phyloP scores from a whole-genome alignment of 1,140 invertebrate species.

The Drosophila persimilis region DNA sequence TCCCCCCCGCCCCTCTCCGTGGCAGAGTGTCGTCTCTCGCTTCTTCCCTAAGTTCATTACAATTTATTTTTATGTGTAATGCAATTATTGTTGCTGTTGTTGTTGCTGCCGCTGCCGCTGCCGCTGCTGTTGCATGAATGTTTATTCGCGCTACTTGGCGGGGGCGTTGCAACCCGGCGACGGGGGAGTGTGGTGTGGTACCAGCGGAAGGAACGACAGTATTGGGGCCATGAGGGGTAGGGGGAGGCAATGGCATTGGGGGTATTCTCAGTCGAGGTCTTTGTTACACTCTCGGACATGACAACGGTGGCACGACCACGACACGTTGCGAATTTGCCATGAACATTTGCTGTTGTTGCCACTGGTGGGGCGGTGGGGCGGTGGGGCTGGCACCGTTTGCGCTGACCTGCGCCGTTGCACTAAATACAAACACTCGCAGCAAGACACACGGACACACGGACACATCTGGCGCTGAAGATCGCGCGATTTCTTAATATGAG shows the following conservation, averaged over 20 bases:
- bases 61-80: constrained; percentile 82
- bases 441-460: constrained; percentile 35
- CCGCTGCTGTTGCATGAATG: constrained; percentile 45
- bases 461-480: constrained; percentile 78
- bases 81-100: constrained; percentile 69
- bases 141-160: constrained; percentile 65
- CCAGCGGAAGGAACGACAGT: too few species aligned
- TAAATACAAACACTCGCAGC: constrained; percentile 69
- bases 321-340: constrained; percentile 81
- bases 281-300: constrained; percentile 80
- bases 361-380: constrained; percentile 10
- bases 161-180: constrained; percentile 42
- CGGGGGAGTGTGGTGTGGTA: not conserved
- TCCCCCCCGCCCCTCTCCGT: constrained; percentile 22
- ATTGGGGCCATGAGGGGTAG: too few species aligned
- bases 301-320: constrained; percentile 78
- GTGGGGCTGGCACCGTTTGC: constrained; percentile 27
- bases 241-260: constrained; percentile 1
- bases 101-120: constrained; percentile 46
- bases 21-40: constrained; percentile 24
- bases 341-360: constrained; percentile 40
- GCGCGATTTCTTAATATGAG: constrained; percentile 82
- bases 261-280: constrained; percentile 63
- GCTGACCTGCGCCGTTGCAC: constrained; percentile 76
- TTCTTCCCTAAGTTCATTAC: constrained; percentile 78